Conservation (phyloP, 2,888 invertebrate species). For the Tenthredo notha region DNA sequence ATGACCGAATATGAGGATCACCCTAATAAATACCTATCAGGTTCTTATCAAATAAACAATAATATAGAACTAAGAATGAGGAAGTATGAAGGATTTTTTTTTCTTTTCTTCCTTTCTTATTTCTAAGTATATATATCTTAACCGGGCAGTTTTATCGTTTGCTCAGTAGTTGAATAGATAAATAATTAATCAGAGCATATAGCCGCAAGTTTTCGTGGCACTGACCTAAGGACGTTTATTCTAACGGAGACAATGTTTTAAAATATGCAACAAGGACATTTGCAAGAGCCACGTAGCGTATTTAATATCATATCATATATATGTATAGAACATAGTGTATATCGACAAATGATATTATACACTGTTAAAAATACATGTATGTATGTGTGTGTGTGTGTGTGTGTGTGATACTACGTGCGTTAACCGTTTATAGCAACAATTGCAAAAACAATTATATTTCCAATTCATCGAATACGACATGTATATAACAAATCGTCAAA, state of each 20-base stretch:
- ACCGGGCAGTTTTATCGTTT: neutral
- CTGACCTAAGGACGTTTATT: constrained; percentile 42
- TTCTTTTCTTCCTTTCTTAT: neutral
- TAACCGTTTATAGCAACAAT: no score
- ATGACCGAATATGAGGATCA: no score
- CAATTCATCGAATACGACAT: neutral
- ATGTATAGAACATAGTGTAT: neutral
- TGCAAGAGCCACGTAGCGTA: constrained; percentile 39
- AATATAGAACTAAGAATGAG: neutral
- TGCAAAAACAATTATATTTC: no score
- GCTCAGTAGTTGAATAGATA: neutral
- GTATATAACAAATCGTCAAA: neutral
- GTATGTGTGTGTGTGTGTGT: no score
- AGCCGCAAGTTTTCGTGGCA: constrained; percentile 27
- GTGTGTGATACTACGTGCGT: no score
- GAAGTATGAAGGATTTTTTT: neutral
- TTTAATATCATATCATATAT: neutral
- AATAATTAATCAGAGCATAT: constrained; percentile 62
- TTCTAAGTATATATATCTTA: neutral
- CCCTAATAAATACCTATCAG: neutral
- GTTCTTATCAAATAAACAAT: neutral
- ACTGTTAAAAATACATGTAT: neutral
- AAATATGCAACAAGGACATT: constrained; percentile 48
- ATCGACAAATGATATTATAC: constrained; percentile 15
- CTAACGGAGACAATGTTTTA: constrained; percentile 28